Evolutionary conservation across 2,797 vertebrate genomes (phyloP).

Genomic region (Galaxias olidus): DNA sequence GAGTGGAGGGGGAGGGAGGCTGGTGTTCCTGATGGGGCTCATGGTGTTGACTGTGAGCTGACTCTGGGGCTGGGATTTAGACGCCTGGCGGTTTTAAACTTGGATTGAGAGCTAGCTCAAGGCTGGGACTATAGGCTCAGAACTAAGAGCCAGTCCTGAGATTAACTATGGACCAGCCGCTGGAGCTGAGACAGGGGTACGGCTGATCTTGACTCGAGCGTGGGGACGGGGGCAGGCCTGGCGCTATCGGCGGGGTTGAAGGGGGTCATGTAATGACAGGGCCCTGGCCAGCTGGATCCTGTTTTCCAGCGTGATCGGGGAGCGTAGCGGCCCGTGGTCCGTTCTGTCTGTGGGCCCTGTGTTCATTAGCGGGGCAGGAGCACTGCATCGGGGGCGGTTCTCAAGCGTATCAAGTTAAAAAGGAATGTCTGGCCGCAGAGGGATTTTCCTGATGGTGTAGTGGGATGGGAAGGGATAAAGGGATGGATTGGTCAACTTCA

Average conservation of each 20-base stretch:
- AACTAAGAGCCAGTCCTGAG: conserved; percentile 31
- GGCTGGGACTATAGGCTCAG: conserved; percentile 51
- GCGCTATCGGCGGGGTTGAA: too few species aligned
- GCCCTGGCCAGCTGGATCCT: conserved; percentile 74
- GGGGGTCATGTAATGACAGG: conserved; percentile 60
- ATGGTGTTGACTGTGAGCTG: background rate
- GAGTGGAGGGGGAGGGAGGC: background rate
- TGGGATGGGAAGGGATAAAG: conserved; percentile 51
- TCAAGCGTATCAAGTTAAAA: conserved; percentile 82
- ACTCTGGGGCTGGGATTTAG: background rate
- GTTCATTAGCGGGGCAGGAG: conserved; percentile 74
- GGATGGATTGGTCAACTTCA: conserved; percentile 61
- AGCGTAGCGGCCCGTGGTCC: conserved; percentile 59
- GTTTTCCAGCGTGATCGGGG: conserved; percentile 68
- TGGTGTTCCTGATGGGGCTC: background rate
- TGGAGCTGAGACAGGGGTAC: conserved; percentile 51
- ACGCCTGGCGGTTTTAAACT: too few species aligned
- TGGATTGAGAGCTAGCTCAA: conserved; percentile 23
- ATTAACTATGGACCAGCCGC: conserved; percentile 57
- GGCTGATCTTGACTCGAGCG: conserved; percentile 1
- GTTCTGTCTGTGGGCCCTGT: conserved; percentile 66
- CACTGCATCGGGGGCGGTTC: conserved; percentile 60
- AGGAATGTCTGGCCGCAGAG: conserved; percentile 72
- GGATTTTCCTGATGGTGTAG: conserved; percentile 67
- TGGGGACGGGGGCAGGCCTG: conserved; percentile 33